phyloP scores from a whole-genome alignment of 2,888 invertebrate species.

The Lissonota sp. region DNA sequence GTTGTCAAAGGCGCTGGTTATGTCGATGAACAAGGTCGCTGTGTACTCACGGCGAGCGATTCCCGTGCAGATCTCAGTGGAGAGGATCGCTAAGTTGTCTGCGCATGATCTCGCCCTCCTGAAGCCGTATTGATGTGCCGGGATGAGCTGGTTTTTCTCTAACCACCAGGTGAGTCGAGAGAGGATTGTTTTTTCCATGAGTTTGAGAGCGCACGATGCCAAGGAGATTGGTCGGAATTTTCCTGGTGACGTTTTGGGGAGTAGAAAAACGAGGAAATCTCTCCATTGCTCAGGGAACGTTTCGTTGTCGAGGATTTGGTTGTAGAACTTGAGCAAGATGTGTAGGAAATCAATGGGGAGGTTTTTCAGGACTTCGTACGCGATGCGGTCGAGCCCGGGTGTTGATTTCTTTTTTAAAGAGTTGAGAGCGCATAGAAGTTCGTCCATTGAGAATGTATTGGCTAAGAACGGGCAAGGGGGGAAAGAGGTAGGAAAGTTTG shows the following conservation, averaged over 20 bases:
- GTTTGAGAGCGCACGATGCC: conserved; percentile 23
- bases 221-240: conserved; percentile 41
- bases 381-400: background rate
- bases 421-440: background rate
- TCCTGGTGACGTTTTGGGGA: conserved; percentile 6
- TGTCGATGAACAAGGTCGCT: too few species aligned
- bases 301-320: background rate
- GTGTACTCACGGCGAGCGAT: too few species aligned
- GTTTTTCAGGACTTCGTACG: background rate
- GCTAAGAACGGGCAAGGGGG: background rate
- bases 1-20: too few species aligned
- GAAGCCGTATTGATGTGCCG: conserved; percentile 31
- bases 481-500: background rate
- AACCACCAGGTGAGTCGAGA: conserved; percentile 24
- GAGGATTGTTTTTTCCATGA: conserved; percentile 18
- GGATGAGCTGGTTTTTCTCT: conserved; percentile 1
- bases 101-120: conserved; percentile 30
- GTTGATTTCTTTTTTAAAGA: background rate
- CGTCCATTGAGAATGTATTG: background rate
- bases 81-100: conserved; percentile 33
- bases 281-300: conserved; percentile 30
- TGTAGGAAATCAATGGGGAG: background rate
- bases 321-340: conserved; percentile 1
- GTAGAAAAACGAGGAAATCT: conserved; percentile 11
- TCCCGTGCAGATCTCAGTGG: background rate